Evolutionary conservation across 2,797 vertebrate species (phyloP).

Genomic region (Onychomys arenicola): DNA sequence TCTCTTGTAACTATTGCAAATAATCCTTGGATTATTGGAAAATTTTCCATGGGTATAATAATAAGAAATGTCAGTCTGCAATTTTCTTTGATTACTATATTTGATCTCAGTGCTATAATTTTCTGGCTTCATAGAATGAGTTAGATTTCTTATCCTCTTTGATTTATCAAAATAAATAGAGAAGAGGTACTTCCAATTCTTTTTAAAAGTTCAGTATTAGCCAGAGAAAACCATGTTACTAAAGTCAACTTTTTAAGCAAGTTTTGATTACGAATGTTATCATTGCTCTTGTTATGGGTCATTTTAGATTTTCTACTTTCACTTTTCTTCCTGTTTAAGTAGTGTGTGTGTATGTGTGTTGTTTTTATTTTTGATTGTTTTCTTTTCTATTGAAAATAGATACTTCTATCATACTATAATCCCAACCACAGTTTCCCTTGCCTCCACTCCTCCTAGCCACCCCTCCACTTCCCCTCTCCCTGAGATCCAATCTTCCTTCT

Average conservation of each 20-base stretch:
- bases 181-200: background rate
- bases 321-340: background rate
- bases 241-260: too few species aligned
- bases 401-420: background rate
- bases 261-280: background rate
- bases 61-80: background rate
- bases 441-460: background rate
- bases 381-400: background rate
- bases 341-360: background rate
- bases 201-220: background rate
- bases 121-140: background rate
- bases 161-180: background rate
- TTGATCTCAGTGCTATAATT: background rate
- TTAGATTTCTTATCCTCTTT: background rate
- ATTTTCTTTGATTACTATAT: background rate
- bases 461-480: background rate
- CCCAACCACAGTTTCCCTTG: background rate
- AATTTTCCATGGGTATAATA: background rate
- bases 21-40: background rate
- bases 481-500: fast-evolving
- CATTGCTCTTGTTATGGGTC: background rate
- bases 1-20: background rate
- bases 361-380: background rate
- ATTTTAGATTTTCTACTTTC: background rate
- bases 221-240: background rate